These are phyloP conservation scores for Hydrolagus affinis DNA, from an alignment of 2,113 vertebrate species.

Conservation along the genomic window DNA sequence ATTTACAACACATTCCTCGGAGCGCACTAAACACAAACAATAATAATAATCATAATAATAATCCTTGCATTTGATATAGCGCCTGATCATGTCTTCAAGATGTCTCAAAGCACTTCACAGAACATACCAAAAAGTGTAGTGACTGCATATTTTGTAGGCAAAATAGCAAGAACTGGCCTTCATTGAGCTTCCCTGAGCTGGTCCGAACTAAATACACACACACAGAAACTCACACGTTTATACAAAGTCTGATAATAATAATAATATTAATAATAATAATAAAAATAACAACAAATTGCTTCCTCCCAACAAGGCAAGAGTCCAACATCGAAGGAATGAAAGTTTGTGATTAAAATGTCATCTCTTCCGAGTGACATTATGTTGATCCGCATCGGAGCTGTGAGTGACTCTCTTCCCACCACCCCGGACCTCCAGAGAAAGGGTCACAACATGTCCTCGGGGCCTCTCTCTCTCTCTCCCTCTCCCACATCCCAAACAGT, in stretches of 20 bases:
- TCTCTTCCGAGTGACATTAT: background rate
- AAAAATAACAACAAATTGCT: background rate
- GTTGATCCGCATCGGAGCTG: background rate
- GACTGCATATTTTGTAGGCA: no score
- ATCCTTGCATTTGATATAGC: no score
- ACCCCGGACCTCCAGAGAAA: no score
- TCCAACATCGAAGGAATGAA: background rate
- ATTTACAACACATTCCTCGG: no score
- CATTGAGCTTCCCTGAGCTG: conserved; percentile 29
- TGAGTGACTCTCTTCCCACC: no score
- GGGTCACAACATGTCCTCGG: no score
- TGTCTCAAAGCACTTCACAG: background rate
- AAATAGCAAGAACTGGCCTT: conserved; percentile 2
- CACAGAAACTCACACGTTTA: background rate
- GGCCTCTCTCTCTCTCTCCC: no score
- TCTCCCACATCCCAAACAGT: no score
- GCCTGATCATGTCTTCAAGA: no score
- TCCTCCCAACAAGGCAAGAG: background rate
- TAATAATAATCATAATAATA: no score
- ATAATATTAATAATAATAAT: background rate
- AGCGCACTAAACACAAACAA: no score
- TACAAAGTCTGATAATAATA: background rate
- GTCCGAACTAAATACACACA: no score
- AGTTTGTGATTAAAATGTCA: conserved; percentile 20
- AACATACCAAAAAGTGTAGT: background rate